Evolutionary conservation across 1,140 invertebrate genomes (phyloP), one percentile per base, ranked within the genome.

Genomic region (Oedothorax gibbosus): DNA sequence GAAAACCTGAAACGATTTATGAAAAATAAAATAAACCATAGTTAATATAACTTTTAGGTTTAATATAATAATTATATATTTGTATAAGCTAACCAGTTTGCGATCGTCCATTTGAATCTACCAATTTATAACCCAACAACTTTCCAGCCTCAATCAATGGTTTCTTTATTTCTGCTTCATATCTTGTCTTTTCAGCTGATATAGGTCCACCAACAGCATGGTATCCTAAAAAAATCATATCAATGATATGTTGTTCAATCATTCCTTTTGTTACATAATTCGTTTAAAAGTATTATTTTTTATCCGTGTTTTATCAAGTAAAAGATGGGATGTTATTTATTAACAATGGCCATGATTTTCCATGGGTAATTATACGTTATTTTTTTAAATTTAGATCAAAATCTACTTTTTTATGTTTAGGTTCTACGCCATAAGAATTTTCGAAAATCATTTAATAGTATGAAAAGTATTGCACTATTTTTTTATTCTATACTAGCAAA

Each of bases 1-100:
- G 21, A 51, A 88, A 87, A 5, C 87, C 86, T 68, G 94, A 65
- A 75, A 10, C 11, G 21, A 18, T 51, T 72, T 73, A 60, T 14
- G n/a, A 60, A 60, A 60, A 60, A 60, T 14, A 60, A 60, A 60
- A 60, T 5, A 35, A 35, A 35, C 35, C 35, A 35, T 35, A 35
- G 35, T 35, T 35, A 35, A 35, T 35, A 35, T 35, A 35, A 35
- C 35, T 35, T 35, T 35, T 35, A 35, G 1, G 5, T 35, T 35
- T 35, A 35, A 35, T n/a, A n/a, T n/a, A n/a, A n/a, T n/a, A n/a
- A n/a, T n/a, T n/a, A n/a, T n/a, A n/a, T 35, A 35, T 35, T 35
- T 35, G 35, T 5, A 2, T 35, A 35, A 35, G 35, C 66, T 69
- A 35, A 20, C 66, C 66, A 10, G 66, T 69, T 49, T 69, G 66